Evolutionary conservation across 2,888 invertebrate genomes (phyloP).

Genomic region (Mycalesis mineus): DNA sequence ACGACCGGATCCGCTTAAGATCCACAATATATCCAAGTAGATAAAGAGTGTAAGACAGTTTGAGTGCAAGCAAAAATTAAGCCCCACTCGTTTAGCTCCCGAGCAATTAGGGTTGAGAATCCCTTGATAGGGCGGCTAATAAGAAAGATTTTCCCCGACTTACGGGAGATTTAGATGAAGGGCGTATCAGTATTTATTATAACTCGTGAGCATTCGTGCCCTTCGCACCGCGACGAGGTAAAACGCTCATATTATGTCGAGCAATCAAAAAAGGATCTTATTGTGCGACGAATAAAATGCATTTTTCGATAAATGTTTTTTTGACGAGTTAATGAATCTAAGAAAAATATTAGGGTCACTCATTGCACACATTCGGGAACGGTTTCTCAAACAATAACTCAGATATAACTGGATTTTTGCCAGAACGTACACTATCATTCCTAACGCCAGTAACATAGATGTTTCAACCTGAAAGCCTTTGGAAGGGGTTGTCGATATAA

Average conservation of each 20-base stretch:
- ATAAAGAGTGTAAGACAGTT: constrained; percentile 1
- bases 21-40: neutral
- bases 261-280: no score
- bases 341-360: no score
- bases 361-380: no score
- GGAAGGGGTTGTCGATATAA: no score
- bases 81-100: neutral
- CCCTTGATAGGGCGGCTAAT: constrained; percentile 14
- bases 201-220: constrained; percentile 1
- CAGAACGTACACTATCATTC: no score
- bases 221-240: neutral
- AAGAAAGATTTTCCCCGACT: constrained; percentile 21
- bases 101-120: constrained; percentile 9
- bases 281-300: no score
- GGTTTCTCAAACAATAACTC: no score
- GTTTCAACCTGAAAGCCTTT: no score
- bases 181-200: constrained; percentile 18
- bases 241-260: neutral
- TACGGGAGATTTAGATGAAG: constrained; percentile 24
- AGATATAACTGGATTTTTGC: no score
- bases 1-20: neutral
- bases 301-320: no score
- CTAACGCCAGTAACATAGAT: no score
- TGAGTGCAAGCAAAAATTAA: constrained; percentile 10
- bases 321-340: no score